Conservation (phyloP, 2,113 vertebrate species). For the Phycodurus eques region DNA sequence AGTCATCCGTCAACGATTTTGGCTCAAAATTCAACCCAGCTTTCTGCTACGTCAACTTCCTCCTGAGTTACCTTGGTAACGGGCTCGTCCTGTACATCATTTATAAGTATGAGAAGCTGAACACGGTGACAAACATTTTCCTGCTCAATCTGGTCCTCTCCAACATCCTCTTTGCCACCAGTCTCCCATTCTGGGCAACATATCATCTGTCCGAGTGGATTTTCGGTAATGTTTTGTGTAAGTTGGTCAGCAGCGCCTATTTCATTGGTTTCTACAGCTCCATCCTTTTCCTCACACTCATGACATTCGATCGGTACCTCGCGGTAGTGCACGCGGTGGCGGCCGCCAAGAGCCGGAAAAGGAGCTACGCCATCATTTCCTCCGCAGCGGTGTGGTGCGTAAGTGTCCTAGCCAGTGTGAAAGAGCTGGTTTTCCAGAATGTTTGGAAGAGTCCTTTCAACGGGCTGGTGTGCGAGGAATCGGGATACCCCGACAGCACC, state of each 20-base stretch:
- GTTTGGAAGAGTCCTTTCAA: fast-evolving
- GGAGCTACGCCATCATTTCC: constrained; percentile 44
- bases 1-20: constrained; percentile 45
- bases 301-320: constrained; percentile 78
- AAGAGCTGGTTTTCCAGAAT: constrained; percentile 64
- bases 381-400: constrained; percentile 62
- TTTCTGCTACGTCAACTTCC: constrained; percentile 70
- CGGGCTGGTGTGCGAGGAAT: constrained; percentile 56
- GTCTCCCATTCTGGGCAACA: constrained; percentile 72
- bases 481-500: background rate
- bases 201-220: constrained; percentile 71
- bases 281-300: constrained; percentile 77
- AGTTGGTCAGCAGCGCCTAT: constrained; percentile 69
- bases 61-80: constrained; percentile 73
- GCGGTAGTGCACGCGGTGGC: constrained; percentile 73
- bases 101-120: constrained; percentile 72
- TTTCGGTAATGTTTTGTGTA: constrained; percentile 70
- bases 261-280: constrained; percentile 77
- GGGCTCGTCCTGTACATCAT: constrained; percentile 72
- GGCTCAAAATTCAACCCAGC: constrained; percentile 57
- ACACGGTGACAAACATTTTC: constrained; percentile 74
- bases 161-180: constrained; percentile 72
- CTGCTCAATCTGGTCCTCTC: constrained; percentile 76
- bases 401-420: constrained; percentile 68
- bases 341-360: constrained; percentile 57